Evolutionary conservation across 53 echinoderm and acorn worm genomes (phyloP).

Genomic region (Echinarachnius parma): DNA sequence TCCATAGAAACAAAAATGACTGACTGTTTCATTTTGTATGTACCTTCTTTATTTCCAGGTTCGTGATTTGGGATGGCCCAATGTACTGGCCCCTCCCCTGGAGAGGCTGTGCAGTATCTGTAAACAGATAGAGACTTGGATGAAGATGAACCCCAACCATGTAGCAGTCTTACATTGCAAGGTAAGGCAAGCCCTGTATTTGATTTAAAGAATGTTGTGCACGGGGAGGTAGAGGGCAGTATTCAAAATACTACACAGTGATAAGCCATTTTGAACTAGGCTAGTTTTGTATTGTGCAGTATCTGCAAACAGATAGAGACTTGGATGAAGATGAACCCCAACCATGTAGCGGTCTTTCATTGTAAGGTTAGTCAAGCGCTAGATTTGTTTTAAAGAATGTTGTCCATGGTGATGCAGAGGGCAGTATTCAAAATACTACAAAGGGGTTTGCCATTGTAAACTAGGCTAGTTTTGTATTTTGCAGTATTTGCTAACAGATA

Average conservation of each 20-base stretch:
- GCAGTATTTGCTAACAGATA: slow-evolving; percentile 95
- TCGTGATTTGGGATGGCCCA: slow-evolving; percentile 92
- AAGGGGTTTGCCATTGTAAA: too few relatives aligned
- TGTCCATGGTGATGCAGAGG: too few relatives aligned
- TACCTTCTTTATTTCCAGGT: slow-evolving; percentile 56
- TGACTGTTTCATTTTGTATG: not conserved
- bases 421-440: too few relatives aligned
- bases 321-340: slow-evolving; percentile 78
- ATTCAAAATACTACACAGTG: too few relatives aligned
- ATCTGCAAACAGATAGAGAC: slow-evolving; percentile 96
- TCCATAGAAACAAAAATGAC: not conserved
- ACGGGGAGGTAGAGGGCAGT: too few relatives aligned
- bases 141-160: slow-evolving; percentile 77
- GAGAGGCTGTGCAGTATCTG: slow-evolving; percentile 96
- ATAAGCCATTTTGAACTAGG: too few relatives aligned
- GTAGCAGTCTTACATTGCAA: slow-evolving; percentile 94
- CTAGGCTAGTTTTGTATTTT: too few relatives aligned
- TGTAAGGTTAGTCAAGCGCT: slow-evolving; percentile 63
- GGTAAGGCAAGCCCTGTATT: slow-evolving; percentile 37
- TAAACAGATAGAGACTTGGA: slow-evolving; percentile 92
- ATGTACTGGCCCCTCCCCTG: slow-evolving; percentile 83
- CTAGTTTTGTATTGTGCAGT: too few relatives aligned
- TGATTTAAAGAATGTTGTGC: too few relatives aligned
- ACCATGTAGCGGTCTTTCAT: slow-evolving; percentile 89
- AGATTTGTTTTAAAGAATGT: too few relatives aligned